Percentiles rank a stretch among this genome's conserved stretches.
phyloP scores from a whole-genome alignment of 2,888 invertebrate species.

The Xanthia icteritia region DNA sequence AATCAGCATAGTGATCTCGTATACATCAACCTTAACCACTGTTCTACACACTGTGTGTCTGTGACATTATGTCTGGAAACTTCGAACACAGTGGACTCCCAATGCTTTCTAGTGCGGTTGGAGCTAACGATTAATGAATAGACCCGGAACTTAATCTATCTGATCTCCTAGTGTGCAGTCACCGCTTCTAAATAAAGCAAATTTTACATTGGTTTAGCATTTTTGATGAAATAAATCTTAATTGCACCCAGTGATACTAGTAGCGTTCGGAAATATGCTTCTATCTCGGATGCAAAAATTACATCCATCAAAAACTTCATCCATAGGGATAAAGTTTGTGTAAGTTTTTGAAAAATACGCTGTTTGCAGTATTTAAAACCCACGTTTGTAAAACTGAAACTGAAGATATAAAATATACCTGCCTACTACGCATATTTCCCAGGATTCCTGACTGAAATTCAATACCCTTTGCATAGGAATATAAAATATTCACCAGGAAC shows the following conservation, averaged over 20 bases:
- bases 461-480: not conserved
- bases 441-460: not conserved
- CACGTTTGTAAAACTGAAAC: not conserved
- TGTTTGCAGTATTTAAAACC: too few relatives aligned
- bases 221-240: not conserved
- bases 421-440: not conserved
- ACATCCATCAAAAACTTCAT: not conserved
- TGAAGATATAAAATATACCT: not conserved
- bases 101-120: constrained; percentile 43
- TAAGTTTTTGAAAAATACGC: too few relatives aligned
- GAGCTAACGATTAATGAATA: constrained; percentile 52
- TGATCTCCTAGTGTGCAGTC: not conserved
- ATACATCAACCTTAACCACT: not conserved
- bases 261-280: not conserved
- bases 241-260: not conserved
- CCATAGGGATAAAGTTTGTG: not conserved
- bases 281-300: not conserved
- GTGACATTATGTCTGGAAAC: constrained; percentile 37
- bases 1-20: not conserved
- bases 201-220: not conserved
- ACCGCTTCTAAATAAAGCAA: constrained; percentile 2
- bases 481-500: not conserved
- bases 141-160: constrained; percentile 44
- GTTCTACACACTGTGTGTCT: constrained; percentile 14
- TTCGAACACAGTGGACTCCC: constrained; percentile 37